Evolutionary conservation across 2,888 invertebrate species (phyloP), one percentile per base, ranked within the genome.

Genomic region (Pseudeuparius sepicola): DNA sequence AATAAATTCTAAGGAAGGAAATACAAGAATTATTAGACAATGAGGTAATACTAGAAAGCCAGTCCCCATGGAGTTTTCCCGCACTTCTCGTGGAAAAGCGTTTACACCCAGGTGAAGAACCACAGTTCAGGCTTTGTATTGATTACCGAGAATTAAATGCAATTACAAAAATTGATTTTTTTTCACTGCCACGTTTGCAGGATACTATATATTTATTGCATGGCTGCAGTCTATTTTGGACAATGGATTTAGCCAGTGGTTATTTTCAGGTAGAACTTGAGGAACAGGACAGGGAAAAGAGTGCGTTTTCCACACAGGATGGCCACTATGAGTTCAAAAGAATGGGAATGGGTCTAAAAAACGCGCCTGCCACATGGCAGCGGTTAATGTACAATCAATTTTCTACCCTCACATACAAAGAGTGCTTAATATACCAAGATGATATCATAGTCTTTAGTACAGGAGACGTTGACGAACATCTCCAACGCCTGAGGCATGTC

Each of bases 41-140:
- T n/a, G n/a, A n/a, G n/a, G n/a, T n/a, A n/a, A n/a, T n/a, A n/a
- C n/a, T n/a, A 2, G 44, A 38, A 15, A 50, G 49, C 4, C 34
- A 41, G 4, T 49, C 48, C 9, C 57, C 58, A 0, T 62, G 53
- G 53, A 38, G 48, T 9, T 43, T 49, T 4, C 59, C 57, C 0
- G 47, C 54, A 2, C 51, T 59, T 0, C 16, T 60, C 3, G 50
- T 55, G 1, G 41, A 39, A 15, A 63, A 58, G 41, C 50, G 49
- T 29, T 49, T 50, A 36, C 36, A 36, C 4, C 41, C 42, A 1
- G 35, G 39, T 4, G 45, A 45, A n/a, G 34, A 35, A 1, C 26
- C 33, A 2, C 42, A 41, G 24, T 43, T 18, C 9, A 14, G 53
- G 11, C 30, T 53, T 7, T 44, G 45, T 9, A 37, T 46, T 1